Evolutionary conservation across 2,888 invertebrate species (phyloP), one percentile per base, ranked within the genome.

Genomic region (Itoplectis maculator): DNA sequence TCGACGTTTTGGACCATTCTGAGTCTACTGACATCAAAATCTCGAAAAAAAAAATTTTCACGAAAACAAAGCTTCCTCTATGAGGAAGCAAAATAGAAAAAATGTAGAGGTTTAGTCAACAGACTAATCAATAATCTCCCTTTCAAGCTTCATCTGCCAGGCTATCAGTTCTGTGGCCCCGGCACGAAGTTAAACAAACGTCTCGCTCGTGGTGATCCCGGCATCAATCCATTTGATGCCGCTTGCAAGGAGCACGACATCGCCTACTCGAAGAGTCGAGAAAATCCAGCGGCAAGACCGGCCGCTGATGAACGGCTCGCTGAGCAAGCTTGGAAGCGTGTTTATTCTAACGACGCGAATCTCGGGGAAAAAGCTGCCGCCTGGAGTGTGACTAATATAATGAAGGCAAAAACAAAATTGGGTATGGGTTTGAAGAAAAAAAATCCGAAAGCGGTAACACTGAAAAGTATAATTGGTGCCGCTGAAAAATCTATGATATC

Each of bases 281-380:
- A 84, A 1, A 79, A 85, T 68, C 40, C 82, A 0, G 63, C n/a
- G 7, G 81, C 54, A 3, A 85, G 91, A 59, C 88, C 92, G 82
- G 82, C 85, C 69, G 93, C 92, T 1, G 92, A 93, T 87, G 83
- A 87, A 78, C 37, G 85, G 23, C 84, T 93, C 11, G 85, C 87
- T n/a, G 86, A 90, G 54, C 86, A 86, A 86, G 92, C 91, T 37
- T 87, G 83, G 88, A 42, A 89, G 56, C 82, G 90, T 40, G 85
- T 90, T 23, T 80, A 81, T 29, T 84, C 90, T 1, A 85, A 81
- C 83, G 89, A 91, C 85, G 82, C 89, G 8, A 85, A 74, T 37
- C 20, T 89, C 37, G 88, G 89, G 9, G 90, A 92, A 88, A 89
- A 88, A 85, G 79, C 88, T 40, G 87, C 88, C 18, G 86, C 90